Evolutionary conservation across 92 coral and sea anemone genomes (phyloP), one percentile per base, ranked within the genome.

Genomic region (Porites cylindrica): DNA sequence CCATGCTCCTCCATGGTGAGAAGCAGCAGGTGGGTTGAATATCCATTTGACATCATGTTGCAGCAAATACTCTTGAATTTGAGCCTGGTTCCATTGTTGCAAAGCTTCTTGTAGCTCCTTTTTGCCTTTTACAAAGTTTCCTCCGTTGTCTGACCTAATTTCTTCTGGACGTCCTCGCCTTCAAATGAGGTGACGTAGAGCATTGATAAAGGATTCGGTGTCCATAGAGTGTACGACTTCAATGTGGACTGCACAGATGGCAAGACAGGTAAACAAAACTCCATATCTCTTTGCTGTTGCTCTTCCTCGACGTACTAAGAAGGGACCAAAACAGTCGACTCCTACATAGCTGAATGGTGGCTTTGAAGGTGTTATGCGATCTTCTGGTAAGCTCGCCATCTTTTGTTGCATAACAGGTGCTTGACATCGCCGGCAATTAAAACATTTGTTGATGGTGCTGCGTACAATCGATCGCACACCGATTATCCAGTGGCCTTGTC

Each of bases 1-100:
- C 91, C 93, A 91, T 1, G 75, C 79, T 23, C 91, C 93, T 43
- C 93, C 91, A 61, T 86, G 91, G 70, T 91, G 93, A 12, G 91
- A 91, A 1, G 82, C 93, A 24, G 88, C 56, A 13, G 93, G 93
- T 7, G 93, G 88, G 66, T 82, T 91, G 84, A 91, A 86, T 8
- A 38, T 76, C 93, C 93, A 91, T 60, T 91, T 81, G 53, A 87
- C 65, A 17, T 87, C 52, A 43, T 87, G 83, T 68, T 91, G 94
- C 47, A 87, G 62, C 9, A 91, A 82, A 50, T 70, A 47, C 71
- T 74, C 82, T 38, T 87, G 88, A 43, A 80, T 87, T 20, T 82
- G 91, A 23, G 65, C n/a, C 23, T 86, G 83, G 73, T 85, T 79
- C 87, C 90, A 90, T 2, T 72, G 12, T 3, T 19, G 52, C 4